Evolutionary conservation across 1,140 invertebrate species (phyloP).

Genomic region (Cotesia typhae): DNA sequence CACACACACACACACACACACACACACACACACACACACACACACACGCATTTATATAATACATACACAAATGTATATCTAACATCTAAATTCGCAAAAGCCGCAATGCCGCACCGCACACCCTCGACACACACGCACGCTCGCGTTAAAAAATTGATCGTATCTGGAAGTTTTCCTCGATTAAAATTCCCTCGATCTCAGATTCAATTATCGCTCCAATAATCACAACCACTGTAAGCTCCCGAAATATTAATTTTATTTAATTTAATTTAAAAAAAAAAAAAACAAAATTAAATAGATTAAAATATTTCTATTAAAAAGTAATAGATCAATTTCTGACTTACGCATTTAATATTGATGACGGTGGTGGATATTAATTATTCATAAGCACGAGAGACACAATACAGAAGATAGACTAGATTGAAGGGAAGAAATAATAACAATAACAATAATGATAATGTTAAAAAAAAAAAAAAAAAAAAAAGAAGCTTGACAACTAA

Average conservation of each 20-base stretch:
- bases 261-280: too few relatives aligned
- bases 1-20: too few relatives aligned
- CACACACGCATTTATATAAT: neutral
- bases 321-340: neutral
- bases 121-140: neutral
- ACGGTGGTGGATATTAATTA: neutral
- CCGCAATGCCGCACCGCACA: constrained; percentile 19
- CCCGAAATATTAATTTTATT: too few relatives aligned
- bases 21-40: neutral
- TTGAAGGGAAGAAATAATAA: constrained; percentile 9
- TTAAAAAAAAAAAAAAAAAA: constrained; percentile 23
- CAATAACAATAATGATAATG: neutral
- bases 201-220: neutral
- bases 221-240: neutral
- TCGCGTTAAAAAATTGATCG: constrained; percentile 9
- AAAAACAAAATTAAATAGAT: too few relatives aligned
- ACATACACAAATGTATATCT: constrained; percentile 6
- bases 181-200: too few relatives aligned
- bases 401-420: constrained; percentile 21
- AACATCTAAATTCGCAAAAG: constrained; percentile 19
- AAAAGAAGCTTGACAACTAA: constrained; percentile 15
- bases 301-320: neutral
- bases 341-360: neutral
- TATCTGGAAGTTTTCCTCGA: too few relatives aligned
- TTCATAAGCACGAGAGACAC: constrained; percentile 1